Conservation (phyloP, 92 coral and sea anemone genomes). For the Palythoa heliodiscus region DNA sequence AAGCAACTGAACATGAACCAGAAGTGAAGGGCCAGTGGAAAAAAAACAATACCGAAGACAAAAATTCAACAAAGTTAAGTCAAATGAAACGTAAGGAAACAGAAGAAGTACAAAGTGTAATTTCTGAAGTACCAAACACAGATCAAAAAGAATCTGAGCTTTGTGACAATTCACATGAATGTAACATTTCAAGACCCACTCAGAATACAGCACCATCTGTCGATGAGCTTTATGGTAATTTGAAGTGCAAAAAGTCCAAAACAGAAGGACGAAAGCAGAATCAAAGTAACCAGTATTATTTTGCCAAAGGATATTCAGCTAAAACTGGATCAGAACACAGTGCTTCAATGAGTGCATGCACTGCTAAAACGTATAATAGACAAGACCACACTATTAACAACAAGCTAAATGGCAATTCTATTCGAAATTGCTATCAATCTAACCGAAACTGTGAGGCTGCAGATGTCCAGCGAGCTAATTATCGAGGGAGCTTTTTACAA, state of each 20-base stretch:
- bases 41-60: neutral
- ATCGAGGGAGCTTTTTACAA: neutral
- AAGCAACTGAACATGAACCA: neutral
- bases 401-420: neutral
- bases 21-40: neutral
- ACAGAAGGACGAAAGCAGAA: neutral
- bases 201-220: neutral
- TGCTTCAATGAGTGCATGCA: neutral
- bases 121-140: neutral
- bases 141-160: neutral
- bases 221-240: conserved; percentile 15
- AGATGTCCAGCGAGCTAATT: neutral
- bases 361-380: neutral
- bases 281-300: conserved; percentile 16
- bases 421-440: neutral
- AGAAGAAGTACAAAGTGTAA: neutral
- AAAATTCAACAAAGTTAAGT: conserved; percentile 1
- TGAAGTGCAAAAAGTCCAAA: conserved; percentile 36
- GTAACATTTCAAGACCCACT: neutral
- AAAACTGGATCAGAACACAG: neutral
- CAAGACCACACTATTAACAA: neutral
- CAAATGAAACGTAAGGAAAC: neutral
- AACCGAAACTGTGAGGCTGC: neutral
- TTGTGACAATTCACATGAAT: neutral
- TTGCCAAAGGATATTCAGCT: neutral